These are phyloP conservation scores for Colaptes auratus DNA, from an alignment of 2,113 vertebrate genomes.

Conservation along the genomic window DNA sequence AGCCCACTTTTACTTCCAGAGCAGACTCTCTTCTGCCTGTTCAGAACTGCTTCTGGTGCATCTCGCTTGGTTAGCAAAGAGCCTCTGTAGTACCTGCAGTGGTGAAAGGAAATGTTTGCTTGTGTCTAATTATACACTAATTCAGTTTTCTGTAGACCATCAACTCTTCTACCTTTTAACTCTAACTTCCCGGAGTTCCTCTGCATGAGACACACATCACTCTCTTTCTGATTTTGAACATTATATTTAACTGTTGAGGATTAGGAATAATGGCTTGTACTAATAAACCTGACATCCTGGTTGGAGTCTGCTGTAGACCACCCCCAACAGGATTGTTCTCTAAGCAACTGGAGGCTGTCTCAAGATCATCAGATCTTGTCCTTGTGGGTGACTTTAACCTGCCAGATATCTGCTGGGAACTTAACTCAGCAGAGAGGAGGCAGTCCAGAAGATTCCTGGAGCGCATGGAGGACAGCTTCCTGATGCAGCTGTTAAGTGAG, in stretches of 20 bases:
- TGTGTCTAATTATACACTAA: background rate
- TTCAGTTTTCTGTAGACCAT: background rate
- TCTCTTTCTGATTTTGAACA: background rate
- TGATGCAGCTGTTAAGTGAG: too few species aligned
- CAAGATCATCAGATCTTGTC: too few species aligned
- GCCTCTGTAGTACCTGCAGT: background rate
- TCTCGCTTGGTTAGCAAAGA: background rate
- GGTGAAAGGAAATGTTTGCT: background rate
- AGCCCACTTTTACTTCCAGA: background rate
- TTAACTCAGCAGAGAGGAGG: too few species aligned
- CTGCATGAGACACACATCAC: background rate
- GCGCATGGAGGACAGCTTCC: too few species aligned
- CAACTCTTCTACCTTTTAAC: background rate
- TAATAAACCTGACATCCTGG: too few species aligned
- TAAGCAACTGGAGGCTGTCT: too few species aligned
- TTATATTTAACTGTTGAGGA: background rate
- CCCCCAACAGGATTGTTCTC: too few species aligned
- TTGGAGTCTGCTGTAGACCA: too few species aligned
- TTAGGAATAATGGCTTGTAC: background rate
- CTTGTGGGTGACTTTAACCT: too few species aligned
- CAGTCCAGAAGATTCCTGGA: too few species aligned
- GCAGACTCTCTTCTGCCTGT: background rate
- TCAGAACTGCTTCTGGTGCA: background rate
- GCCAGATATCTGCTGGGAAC: too few species aligned
- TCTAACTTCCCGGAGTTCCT: background rate